Evolutionary conservation across 2,888 invertebrate species (phyloP), one percentile per base, ranked within the genome.

Genomic region (Cabera pusaria): DNA sequence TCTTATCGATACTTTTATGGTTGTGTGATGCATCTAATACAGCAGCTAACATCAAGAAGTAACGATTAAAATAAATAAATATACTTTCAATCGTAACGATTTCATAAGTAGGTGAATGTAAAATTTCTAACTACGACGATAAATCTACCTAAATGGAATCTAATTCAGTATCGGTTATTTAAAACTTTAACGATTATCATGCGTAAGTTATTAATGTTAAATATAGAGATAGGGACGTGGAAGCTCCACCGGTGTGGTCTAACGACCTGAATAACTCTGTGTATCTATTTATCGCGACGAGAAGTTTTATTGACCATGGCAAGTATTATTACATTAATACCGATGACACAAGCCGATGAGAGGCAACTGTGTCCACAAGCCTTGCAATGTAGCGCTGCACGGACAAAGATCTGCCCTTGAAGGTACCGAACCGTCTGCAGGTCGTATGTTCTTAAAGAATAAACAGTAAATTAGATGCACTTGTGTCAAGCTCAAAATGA

Each of bases 261-360:
- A 56, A 51, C 58, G 50, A 44, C 48, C 48, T 72, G 71, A 75
- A 75, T 72, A 69, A 58, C 64, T 74, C 70, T 72, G 29, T 41
- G 16, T 32, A 64, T 66, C 57, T 71, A 70, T 75, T 76, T 75
- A 82, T 77, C 76, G 68, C 68, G 70, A 72, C 72, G 72, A 71
- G 69, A 74, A 72, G 73, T 79, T 81, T 80, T 78, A 82, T 84
- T 78, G 74, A 77, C 73, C 69, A 71, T 73, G 68, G 71, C 72
- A 72, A 71, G 73, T 81, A 80, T 74, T 80, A 84, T 80, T 77
- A 83, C 82, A 84, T 84, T 83, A 81, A 85, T 84, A 84, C 77
- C 68, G 82, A 86, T 86, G 86, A 86, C 84, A 87, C 80, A 82
- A 77, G 73, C 72, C 77, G 77, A 83, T 81, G 81, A 79, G 71